phyloP scores from a whole-genome alignment of 2,113 vertebrate genomes.

The Calypte anna region DNA sequence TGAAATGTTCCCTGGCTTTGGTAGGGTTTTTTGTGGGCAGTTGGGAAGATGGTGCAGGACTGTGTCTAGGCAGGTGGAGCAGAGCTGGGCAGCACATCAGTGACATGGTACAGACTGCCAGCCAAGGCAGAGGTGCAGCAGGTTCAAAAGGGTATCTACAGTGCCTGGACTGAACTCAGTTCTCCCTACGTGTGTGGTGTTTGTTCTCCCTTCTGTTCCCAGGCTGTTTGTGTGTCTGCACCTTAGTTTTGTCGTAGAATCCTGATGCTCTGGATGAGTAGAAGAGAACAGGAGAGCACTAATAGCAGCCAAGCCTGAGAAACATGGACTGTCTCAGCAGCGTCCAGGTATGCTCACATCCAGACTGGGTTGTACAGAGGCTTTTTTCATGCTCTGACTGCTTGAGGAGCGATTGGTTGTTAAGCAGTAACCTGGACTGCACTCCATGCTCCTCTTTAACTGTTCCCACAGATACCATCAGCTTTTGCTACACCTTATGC shows the following conservation, averaged over 20 bases:
- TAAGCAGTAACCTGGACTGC: background rate
- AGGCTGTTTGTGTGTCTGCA: background rate
- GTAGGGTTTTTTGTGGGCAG: too few species aligned
- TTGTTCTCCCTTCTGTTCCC: background rate
- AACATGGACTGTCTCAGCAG: too few species aligned
- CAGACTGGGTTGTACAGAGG: background rate
- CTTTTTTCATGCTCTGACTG: background rate
- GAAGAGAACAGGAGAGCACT: background rate
- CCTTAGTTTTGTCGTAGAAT: background rate
- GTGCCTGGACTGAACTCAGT: too few species aligned
- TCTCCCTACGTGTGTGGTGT: too few species aligned
- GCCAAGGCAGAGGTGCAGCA: background rate
- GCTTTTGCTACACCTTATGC: background rate
- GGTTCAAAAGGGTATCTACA: background rate
- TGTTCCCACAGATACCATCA: background rate
- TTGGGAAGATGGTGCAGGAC: background rate
- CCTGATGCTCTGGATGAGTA: background rate
- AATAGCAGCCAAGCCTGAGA: background rate
- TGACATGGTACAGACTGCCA: background rate
- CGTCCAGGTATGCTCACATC: background rate
- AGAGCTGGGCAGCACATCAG: background rate
- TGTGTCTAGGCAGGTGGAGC: background rate
- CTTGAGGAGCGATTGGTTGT: background rate
- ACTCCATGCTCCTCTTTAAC: background rate
- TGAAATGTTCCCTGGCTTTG: background rate